Evolutionary conservation across 2,113 vertebrate species (phyloP).

Genomic region (Naja naja): DNA sequence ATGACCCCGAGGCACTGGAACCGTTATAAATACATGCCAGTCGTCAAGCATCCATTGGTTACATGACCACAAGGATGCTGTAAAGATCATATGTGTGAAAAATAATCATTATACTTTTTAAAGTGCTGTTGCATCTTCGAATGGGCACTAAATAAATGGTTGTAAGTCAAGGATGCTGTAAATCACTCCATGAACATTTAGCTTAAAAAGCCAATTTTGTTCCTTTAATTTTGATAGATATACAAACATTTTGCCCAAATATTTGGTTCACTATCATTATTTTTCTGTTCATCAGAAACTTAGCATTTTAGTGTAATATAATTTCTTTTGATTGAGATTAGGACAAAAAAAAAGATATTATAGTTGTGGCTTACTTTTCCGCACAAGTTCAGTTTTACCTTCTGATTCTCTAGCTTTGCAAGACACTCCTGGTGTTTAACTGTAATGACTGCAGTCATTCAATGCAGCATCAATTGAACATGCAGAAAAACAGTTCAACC

Average conservation of each 20-base stretch:
- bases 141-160: neutral
- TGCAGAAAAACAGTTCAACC: constrained; percentile 69
- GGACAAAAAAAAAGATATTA: constrained; percentile 33
- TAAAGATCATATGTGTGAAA: neutral
- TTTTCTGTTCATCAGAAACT: constrained; percentile 25
- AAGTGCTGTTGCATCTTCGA: neutral
- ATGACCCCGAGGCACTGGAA: neutral
- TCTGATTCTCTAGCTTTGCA: constrained; percentile 52
- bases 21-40: neutral
- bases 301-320: constrained; percentile 33
- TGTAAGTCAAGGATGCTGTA: neutral
- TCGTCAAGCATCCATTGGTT: neutral
- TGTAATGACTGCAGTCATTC: constrained; percentile 55
- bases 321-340: constrained; percentile 40
- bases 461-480: constrained; percentile 61
- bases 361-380: constrained; percentile 51
- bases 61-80: neutral
- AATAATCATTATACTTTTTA: neutral
- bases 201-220: neutral
- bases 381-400: constrained; percentile 48
- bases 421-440: constrained; percentile 49
- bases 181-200: neutral
- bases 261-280: neutral
- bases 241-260: neutral
- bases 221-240: neutral